Conservation (phyloP, 2,888 invertebrate genomes). For the Zygothrica quintamaculata region DNA sequence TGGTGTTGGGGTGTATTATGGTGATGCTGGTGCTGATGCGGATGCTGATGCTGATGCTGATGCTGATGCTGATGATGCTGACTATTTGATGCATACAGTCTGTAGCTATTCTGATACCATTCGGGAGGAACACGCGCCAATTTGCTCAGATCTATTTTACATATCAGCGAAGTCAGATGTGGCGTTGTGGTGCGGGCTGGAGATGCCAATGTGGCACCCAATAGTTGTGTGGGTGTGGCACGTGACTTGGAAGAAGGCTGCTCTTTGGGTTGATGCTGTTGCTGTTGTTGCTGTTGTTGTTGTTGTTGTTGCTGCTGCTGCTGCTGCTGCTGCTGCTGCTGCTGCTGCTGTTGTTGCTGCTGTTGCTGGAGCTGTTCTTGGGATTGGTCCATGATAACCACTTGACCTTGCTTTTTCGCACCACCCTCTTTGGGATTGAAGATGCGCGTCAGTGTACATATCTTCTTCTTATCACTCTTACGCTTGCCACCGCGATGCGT, state of each 20-base stretch:
- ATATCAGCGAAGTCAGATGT: constrained; percentile 76
- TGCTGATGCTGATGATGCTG: constrained; percentile 29
- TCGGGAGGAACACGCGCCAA: constrained; percentile 78
- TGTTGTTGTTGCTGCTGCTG: constrained; percentile 27
- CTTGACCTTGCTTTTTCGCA: constrained; percentile 90
- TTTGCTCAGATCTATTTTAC: constrained; percentile 82
- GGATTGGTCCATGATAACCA: constrained; percentile 88
- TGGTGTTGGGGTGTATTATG: no score
- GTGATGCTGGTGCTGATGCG: constrained; percentile 59
- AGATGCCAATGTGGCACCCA: constrained; percentile 57
- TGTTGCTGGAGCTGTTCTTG: constrained; percentile 85
- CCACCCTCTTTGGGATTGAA: constrained; percentile 90
- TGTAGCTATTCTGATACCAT: constrained; percentile 78
- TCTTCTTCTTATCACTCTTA: constrained; percentile 89
- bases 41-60: constrained; percentile 48
- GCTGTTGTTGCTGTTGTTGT: constrained; percentile 30
- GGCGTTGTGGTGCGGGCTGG: constrained; percentile 66
- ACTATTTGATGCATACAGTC: constrained; percentile 54
- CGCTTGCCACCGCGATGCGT: constrained; percentile 72
- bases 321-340: constrained; percentile 50
- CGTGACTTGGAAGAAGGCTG: constrained; percentile 65
- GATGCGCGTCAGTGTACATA: constrained; percentile 88
- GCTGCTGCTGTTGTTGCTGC: constrained; percentile 78
- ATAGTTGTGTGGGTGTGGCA: constrained; percentile 77
- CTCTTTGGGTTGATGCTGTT: constrained; percentile 55